A percentile compares a stretch with the other conserved stretches of the same genome.
Evolutionary conservation across 2,113 vertebrate genomes (phyloP).

Genomic region (Desmodus rotundus): DNA sequence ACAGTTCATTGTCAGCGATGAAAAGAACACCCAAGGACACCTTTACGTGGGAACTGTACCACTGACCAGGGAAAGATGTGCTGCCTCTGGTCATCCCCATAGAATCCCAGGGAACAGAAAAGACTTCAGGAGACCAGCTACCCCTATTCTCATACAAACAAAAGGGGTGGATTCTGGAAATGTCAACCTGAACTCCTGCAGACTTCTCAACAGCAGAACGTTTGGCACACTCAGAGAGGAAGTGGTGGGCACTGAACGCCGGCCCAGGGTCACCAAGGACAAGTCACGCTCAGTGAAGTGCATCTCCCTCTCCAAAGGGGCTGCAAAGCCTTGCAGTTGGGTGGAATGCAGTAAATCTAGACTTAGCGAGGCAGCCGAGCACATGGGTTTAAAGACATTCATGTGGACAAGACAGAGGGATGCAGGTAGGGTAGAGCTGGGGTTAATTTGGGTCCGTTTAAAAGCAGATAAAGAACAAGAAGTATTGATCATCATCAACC

Average conservation of each 20-base stretch:
- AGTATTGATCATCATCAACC: neutral
- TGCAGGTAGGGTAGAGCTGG: neutral
- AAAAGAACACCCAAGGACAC: too few relatives aligned
- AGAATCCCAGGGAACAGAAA: neutral
- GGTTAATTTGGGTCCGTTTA: neutral
- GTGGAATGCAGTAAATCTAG: conserved; percentile 23
- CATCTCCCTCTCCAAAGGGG: neutral
- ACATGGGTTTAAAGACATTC: conserved; percentile 1
- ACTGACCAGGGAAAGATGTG: neutral
- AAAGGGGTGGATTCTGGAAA: neutral
- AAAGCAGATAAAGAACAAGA: neutral
- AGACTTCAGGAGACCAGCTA: neutral
- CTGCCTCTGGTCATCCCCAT: neutral
- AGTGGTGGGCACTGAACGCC: neutral
- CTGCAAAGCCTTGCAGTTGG: neutral
- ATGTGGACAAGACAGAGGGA: conserved; percentile 5
- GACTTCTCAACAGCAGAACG: neutral
- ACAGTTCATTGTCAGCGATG: neutral
- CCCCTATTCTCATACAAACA: neutral
- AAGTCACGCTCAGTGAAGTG: neutral
- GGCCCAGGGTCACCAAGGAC: neutral
- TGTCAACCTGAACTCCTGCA: neutral
- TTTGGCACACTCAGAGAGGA: neutral
- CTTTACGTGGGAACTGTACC: neutral
- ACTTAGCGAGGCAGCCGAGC: neutral